Conservation (phyloP, 2,888 invertebrate species). For the Blera fallax region DNA sequence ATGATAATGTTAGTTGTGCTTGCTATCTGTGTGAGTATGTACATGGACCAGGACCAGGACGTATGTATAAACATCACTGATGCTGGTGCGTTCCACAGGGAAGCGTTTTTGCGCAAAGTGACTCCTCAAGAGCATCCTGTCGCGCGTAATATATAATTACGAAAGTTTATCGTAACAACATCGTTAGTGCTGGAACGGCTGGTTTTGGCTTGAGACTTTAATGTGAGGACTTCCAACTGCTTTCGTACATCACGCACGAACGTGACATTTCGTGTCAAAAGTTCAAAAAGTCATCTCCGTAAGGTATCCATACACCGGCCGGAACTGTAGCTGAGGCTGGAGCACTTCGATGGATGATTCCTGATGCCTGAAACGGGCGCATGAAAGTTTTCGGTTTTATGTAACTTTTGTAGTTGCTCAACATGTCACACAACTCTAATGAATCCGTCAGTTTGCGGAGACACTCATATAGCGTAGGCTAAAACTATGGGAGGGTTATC, state of each 20-base stretch:
- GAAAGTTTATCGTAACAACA: conserved; percentile 69
- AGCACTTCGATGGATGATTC: conserved; percentile 31
- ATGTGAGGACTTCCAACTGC: conserved; percentile 31
- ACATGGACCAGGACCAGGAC: neutral
- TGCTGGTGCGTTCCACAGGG: conserved; percentile 33
- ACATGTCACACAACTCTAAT: conserved; percentile 42
- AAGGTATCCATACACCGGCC: conserved; percentile 1
- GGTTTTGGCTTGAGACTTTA: conserved; percentile 56
- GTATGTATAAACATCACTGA: neutral
- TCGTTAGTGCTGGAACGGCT: conserved; percentile 65
- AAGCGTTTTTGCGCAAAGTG: conserved; percentile 44
- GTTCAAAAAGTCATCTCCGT: conserved; percentile 64
- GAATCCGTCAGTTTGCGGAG: conserved; percentile 33
- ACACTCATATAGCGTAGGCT: neutral
- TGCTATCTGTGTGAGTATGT: neutral
- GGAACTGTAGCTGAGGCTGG: neutral
- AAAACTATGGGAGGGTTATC: neutral
- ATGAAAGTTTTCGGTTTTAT: conserved; percentile 32
- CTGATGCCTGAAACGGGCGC: conserved; percentile 6
- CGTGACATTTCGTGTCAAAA: conserved; percentile 70
- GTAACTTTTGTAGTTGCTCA: conserved; percentile 5
- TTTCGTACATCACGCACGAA: conserved; percentile 60
- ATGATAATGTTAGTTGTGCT: conserved; percentile 32
- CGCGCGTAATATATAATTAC: conserved; percentile 67
- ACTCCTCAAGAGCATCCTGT: conserved; percentile 49